Percentiles rank a stretch among this genome's conserved stretches.
Evolutionary conservation across 1,140 invertebrate species (phyloP).

Genomic region (Amphibalanus amphitrite): DNA sequence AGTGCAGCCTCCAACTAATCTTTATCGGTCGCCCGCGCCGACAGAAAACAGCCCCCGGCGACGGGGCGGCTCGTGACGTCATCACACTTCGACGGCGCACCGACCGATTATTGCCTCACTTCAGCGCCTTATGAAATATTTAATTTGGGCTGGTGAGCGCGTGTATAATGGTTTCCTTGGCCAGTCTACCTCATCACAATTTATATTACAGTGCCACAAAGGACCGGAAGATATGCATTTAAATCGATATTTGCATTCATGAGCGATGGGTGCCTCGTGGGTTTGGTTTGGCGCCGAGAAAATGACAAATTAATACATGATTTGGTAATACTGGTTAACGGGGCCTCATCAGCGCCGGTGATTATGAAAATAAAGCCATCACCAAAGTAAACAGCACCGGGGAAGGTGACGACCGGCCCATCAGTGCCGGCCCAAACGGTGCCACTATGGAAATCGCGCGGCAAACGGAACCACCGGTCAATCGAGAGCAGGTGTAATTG

Average conservation of each 20-base stretch:
- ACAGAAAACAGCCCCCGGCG: background rate
- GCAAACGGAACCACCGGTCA: background rate
- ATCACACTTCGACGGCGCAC: no score
- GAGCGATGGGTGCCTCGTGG: background rate
- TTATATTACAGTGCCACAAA: background rate
- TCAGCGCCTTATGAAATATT: background rate
- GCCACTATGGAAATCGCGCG: background rate
- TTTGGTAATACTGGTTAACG: background rate
- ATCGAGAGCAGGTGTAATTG: background rate
- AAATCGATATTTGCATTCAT: slow-evolving; percentile 2
- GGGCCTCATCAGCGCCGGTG: background rate
- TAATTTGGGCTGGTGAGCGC: background rate
- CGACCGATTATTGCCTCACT: background rate
- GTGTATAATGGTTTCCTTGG: background rate
- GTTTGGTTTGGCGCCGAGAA: background rate
- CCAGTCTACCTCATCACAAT: background rate
- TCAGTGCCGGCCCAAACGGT: background rate
- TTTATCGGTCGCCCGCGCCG: background rate
- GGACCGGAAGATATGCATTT: background rate
- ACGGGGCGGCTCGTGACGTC: no score
- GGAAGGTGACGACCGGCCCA: background rate
- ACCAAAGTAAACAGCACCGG: background rate
- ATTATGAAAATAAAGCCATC: background rate
- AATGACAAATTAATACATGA: background rate
- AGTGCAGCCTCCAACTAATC: background rate